Evolutionary conservation across 2,797 vertebrate species (phyloP).

Genomic region (Anas acuta): DNA sequence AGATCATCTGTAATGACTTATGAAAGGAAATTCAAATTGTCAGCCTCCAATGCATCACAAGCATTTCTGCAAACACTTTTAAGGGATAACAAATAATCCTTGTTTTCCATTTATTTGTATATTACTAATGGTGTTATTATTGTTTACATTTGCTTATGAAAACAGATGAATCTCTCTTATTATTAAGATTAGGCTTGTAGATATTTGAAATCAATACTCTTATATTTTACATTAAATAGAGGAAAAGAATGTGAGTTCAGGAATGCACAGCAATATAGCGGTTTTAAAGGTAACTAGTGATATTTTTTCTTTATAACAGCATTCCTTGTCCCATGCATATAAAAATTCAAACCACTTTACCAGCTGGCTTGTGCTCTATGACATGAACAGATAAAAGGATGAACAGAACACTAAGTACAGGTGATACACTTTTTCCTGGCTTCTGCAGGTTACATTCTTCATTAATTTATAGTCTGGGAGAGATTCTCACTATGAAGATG

Average conservation of each 20-base stretch:
- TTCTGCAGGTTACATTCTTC: background rate
- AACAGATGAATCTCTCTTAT: background rate
- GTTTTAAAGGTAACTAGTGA: background rate
- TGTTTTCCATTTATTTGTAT: background rate
- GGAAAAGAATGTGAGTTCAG: background rate
- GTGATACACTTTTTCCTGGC: background rate
- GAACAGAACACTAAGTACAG: background rate
- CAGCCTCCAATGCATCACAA: background rate
- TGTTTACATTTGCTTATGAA: background rate
- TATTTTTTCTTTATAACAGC: background rate
- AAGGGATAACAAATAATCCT: background rate
- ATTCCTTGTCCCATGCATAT: too few relatives aligned
- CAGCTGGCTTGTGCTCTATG: background rate
- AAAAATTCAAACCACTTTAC: background rate
- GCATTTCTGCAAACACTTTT: background rate
- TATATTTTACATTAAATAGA: background rate
- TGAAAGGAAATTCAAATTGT: background rate
- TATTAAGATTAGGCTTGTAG: background rate
- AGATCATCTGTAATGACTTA: background rate
- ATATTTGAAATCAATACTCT: background rate
- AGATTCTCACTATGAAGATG: background rate
- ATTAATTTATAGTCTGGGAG: background rate
- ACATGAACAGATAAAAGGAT: background rate
- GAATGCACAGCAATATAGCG: background rate
- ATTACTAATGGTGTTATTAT: too few relatives aligned